Conservation (phyloP, 2,113 vertebrate species). For the Cyanoderma ruficeps region DNA sequence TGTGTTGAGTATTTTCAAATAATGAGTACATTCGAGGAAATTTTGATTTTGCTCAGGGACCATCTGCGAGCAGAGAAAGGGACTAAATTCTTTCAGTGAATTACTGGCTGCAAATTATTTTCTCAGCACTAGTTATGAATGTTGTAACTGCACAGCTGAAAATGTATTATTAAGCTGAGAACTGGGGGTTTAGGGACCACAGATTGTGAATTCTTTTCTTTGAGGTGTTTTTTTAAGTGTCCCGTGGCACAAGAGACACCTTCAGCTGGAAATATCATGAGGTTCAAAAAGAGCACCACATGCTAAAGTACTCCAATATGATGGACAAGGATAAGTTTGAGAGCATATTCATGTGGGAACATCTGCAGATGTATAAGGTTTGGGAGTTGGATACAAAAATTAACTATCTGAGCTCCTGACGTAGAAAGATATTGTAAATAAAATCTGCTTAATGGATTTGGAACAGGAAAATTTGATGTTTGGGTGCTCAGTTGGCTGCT, state of each 20-base stretch:
- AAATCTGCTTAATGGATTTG: not conserved
- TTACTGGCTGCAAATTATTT: constrained; percentile 66
- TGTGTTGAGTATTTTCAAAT: constrained; percentile 65
- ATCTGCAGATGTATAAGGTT: not conserved
- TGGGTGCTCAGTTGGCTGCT: not conserved
- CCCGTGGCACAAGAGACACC: not conserved
- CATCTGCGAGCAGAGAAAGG: constrained; percentile 63
- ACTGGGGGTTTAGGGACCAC: constrained; percentile 38
- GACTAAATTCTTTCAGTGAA: constrained; percentile 65
- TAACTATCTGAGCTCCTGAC: not conserved
- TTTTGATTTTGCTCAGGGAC: constrained; percentile 69
- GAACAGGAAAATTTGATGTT: not conserved
- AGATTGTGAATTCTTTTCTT: not conserved
- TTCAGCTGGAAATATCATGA: not conserved
- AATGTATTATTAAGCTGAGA: constrained; percentile 57
- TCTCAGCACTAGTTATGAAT: constrained; percentile 53
- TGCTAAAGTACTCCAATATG: not conserved
- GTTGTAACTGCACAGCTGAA: constrained; percentile 58
- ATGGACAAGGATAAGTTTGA: not conserved
- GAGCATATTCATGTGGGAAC: not conserved
- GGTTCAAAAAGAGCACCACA: not conserved
- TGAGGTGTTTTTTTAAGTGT: not conserved
- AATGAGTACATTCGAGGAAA: constrained; percentile 66
- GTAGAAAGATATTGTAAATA: not conserved
- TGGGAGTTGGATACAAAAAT: not conserved